A percentile compares a stretch with the other conserved stretches of the same genome.
phyloP scores from a whole-genome alignment of 2,797 vertebrate species.

The Potorous gilbertii region DNA sequence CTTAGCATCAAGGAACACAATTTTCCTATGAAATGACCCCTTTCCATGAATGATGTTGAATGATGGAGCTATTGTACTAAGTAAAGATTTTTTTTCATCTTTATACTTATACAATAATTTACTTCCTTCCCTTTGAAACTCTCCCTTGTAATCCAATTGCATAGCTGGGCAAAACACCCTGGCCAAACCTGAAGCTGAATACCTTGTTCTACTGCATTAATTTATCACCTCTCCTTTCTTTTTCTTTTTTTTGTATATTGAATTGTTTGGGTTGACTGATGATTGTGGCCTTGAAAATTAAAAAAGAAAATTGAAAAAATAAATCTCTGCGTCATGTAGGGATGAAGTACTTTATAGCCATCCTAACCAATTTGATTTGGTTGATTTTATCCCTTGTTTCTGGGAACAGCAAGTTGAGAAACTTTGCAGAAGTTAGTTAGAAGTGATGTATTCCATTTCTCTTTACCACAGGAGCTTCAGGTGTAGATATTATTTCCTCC shows the following conservation, averaged over 20 bases:
- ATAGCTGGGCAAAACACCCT: neutral
- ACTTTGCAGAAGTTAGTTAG: neutral
- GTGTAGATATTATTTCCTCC: neutral
- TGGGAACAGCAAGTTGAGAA: neutral
- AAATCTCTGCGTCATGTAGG: neutral
- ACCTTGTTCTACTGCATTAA: neutral
- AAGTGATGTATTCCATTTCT: neutral
- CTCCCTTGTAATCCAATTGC: neutral
- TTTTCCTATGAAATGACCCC: neutral
- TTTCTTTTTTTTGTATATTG: neutral
- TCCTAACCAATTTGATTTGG: neutral
- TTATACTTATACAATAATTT: neutral
- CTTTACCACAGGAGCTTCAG: neutral
- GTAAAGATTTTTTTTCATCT: neutral
- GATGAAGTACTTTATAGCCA: neutral
- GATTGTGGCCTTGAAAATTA: neutral
- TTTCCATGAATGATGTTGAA: neutral
- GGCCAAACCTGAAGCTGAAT: neutral
- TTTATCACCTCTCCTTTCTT: neutral
- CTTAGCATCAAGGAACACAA: neutral
- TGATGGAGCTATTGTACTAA: neutral
- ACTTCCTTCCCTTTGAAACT: neutral
- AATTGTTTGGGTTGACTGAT: neutral
- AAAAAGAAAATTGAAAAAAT: neutral
- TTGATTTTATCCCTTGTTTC: neutral